Evolutionary conservation across 1,140 invertebrate genomes (phyloP), one percentile per base, ranked within the genome.

Genomic region (Thaumatotibia leucotreta): DNA sequence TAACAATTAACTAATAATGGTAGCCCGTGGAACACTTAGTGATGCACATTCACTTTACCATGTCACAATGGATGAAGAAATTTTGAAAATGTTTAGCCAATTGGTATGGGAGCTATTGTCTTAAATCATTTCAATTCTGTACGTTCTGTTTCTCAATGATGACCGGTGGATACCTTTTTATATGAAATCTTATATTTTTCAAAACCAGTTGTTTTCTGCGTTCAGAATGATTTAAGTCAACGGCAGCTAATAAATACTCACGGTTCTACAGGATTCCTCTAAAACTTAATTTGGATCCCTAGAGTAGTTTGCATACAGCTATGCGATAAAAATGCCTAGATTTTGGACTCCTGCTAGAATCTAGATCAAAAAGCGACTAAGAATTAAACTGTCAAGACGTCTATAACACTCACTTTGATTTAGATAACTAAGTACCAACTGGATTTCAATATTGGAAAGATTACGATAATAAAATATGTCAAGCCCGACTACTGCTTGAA

Each of bases 1-100:
- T 58, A 62, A 75, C 62, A 63, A 61, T 33, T 45, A 68, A 39
- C 61, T 63, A 63, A n/a, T n/a, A n/a, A 75, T 68, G 49, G 68
- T 69, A 74, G 73, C 72, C 73, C 78, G 68, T 76, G 68, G 71
- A 65, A 69, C 66, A 68, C 62, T 58, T 69, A 67, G 67, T 71
- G 69, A 73, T 75, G 70, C 73, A 75, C 77, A 78, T 74, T 74
- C 70, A 74, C 52, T 31, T 58, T 27, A 58, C 52, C 52, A 31
- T 58, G 24, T 58, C 23, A 11, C 22, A 52, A 58, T 54, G 27
- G 8, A 29, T 58, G 52, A 20, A 58, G 11, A 58, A 58, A 58
- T 58, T 58, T 58, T 5, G 52, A 58, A 58, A 58, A 58, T 31
- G 24, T 58, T 8, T 4, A 45, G 22, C 52, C 52, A 58, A 58